Base-by-base conservation (phyloP, 2,888 invertebrate species). In the Cephus runcator region DNA sequence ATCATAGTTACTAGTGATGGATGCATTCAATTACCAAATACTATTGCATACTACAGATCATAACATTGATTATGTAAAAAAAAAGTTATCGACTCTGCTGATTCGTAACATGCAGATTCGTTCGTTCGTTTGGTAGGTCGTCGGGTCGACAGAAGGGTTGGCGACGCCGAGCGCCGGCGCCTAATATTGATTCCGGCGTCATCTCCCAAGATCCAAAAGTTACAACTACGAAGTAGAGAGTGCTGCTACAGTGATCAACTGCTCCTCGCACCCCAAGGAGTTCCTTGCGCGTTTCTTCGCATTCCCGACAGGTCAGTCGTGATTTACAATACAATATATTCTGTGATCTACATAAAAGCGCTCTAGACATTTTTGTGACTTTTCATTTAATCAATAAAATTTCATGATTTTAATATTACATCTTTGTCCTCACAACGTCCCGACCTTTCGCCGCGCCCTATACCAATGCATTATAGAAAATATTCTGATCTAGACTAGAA, bases 211-310 rank as follows among this genome's bases (percentile, higher is more conserved):
- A 81, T 81, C 86, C 85, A 85, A 88, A 90, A 87, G 87, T 88
- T 87, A 84, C 82, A 84, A 85, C 77, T 85, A 31, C 85, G 83
- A 83, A 85, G 84, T 87, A 88, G 88, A 90, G 88, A 90, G 89
- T 69, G 79, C 73, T 88, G 89, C 90, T 87, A 90, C 89, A 89
- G 90, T 90, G 87, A 88, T 86, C 80, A 86, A 86, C 86, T 84
- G 87, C 86, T 87, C 87, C 85, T 90, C 87, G 89, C 85, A 85
- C 87, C 85, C 86, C 85, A 85, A 89, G 89, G 88, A 89, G 85
- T 83, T 84, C 86, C 85, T 87, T 84, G 87, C 85, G 87, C 87
- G 82, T 87, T 83, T 85, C 84, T 84, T 87, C 83, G 81, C 84
- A 82, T 85, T 84, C 85, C 87, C 88, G 84, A 86, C 88, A 90